Evolutionary conservation across 2,113 vertebrate species (phyloP).

Genomic region (Pelusios castaneus): DNA sequence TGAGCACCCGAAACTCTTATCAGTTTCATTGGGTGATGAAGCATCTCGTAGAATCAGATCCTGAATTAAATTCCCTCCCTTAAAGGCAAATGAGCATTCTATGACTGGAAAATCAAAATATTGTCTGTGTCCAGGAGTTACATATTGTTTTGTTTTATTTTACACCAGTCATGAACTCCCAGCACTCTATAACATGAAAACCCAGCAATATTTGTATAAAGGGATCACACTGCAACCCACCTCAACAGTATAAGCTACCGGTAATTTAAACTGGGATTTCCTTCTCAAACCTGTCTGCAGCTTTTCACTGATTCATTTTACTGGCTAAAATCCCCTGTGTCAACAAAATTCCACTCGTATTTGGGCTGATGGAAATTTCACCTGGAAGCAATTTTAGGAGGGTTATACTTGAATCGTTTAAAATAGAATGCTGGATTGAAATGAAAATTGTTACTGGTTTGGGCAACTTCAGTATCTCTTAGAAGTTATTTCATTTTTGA

Average conservation of each 20-base stretch:
- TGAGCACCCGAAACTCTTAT: not conserved
- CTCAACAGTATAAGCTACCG: not conserved
- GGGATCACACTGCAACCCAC: not conserved
- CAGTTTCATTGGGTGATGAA: not conserved
- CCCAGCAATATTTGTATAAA: not conserved
- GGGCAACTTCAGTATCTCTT: not conserved
- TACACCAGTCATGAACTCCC: not conserved
- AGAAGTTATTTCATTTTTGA: not conserved
- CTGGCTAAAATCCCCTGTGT: not conserved
- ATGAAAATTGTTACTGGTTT: constrained; percentile 1
- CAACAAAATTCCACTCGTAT: not conserved
- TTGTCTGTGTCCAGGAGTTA: not conserved
- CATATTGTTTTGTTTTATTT: not conserved
- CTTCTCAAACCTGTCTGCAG: not conserved
- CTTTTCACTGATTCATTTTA: not conserved
- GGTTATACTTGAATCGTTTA: not conserved
- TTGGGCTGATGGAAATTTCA: not conserved
- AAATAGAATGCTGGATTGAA: not conserved
- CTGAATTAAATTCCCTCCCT: not conserved
- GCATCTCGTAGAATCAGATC: not conserved
- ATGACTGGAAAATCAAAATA: not conserved
- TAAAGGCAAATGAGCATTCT: not conserved
- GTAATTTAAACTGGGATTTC: not conserved
- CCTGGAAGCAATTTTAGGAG: not conserved
- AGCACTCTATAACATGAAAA: not conserved